Percentiles rank a stretch among this genome's conserved stretches.
phyloP scores from a whole-genome alignment of 2,797 vertebrate species.

The Benthosema pterotum region DNA sequence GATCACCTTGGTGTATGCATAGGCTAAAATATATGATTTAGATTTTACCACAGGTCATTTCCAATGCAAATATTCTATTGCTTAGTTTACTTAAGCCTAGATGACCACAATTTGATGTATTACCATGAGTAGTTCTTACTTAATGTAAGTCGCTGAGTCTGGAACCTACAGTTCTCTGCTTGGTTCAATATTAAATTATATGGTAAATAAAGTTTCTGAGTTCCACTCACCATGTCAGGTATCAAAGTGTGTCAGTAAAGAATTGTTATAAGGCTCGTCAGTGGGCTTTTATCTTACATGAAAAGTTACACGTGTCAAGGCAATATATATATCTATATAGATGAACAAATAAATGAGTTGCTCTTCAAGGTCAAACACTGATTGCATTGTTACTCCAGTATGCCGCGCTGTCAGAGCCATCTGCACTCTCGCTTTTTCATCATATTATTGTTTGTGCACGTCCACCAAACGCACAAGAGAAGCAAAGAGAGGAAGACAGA shows the following conservation, averaged over 20 bases:
- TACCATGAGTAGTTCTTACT: too few relatives aligned
- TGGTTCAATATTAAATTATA: neutral
- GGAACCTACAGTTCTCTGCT: neutral
- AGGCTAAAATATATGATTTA: too few relatives aligned
- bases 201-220: neutral
- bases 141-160: too few relatives aligned
- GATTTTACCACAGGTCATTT: too few relatives aligned
- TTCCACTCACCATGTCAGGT: constrained; percentile 16
- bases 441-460: constrained; percentile 93
- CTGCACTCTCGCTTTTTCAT: constrained; percentile 94
- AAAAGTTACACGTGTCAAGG: constrained; percentile 87
- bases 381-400: constrained; percentile 97
- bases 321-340: constrained; percentile 85
- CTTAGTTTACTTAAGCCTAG: too few relatives aligned
- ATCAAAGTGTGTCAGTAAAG: constrained; percentile 30
- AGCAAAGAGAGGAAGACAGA: constrained; percentile 55
- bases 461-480: constrained; percentile 76
- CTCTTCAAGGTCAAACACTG: constrained; percentile 97
- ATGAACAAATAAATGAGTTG: constrained; percentile 96
- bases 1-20: too few relatives aligned
- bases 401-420: constrained; percentile 89
- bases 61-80: too few relatives aligned
- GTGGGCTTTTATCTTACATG: constrained; percentile 87
- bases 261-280: constrained; percentile 53
- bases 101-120: too few relatives aligned